Evolutionary conservation across 1,140 invertebrate genomes (phyloP).

Genomic region (Glossosoma conforme): DNA sequence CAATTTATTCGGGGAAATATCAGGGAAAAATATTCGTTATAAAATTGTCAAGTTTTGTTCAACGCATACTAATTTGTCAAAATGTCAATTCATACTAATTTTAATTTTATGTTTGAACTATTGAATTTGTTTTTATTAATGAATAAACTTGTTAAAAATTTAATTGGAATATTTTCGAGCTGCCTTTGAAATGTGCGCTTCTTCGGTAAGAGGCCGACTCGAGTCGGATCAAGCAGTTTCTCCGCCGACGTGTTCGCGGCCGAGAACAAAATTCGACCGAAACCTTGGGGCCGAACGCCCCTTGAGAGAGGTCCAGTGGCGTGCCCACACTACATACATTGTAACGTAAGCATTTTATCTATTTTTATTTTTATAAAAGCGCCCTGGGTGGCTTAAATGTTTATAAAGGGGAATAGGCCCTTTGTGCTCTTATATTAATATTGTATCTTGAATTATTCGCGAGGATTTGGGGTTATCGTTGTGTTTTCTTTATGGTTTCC

Average conservation of each 20-base stretch:
- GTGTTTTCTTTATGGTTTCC: constrained; percentile 9
- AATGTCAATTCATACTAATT: no score
- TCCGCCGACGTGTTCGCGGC: not conserved
- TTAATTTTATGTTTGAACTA: no score
- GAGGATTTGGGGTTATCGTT: constrained; percentile 28
- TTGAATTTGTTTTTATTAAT: no score
- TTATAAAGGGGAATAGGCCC: constrained; percentile 27
- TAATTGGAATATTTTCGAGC: no score
- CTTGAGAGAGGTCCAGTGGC: not conserved
- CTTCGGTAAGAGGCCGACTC: no score
- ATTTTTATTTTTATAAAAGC: constrained; percentile 29
- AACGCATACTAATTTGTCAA: no score
- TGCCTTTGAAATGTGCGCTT: no score
- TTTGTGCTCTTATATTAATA: constrained; percentile 29
- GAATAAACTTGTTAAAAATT: no score
- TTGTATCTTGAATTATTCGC: constrained; percentile 30
- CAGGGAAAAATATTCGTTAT: no score
- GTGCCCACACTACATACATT: constrained; percentile 14
- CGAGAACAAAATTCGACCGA: constrained; percentile 5
- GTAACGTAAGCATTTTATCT: constrained; percentile 27
- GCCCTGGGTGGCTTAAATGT: constrained; percentile 27
- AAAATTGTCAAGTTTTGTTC: no score
- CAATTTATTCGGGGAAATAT: no score
- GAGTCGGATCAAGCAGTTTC: no score
- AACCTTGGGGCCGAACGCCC: constrained; percentile 13